Evolutionary conservation across 2,113 vertebrate species (phyloP).

Genomic region (Paratilapia polleni): DNA sequence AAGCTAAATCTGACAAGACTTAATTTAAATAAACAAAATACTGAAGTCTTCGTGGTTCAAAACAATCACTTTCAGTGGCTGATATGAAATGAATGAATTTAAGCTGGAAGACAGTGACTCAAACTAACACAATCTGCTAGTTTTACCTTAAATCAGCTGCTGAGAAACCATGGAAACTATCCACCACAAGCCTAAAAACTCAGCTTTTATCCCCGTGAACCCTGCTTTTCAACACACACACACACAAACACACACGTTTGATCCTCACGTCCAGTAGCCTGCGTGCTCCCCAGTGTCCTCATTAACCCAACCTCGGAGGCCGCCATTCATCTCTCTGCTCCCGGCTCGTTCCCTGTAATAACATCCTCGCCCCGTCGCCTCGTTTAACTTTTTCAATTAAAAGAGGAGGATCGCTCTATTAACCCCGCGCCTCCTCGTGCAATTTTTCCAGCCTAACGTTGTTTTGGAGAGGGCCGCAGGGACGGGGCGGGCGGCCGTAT

Average conservation of each 20-base stretch:
- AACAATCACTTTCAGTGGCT: background rate
- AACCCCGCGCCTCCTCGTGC: slow-evolving; percentile 57
- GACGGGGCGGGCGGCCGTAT: slow-evolving; percentile 38
- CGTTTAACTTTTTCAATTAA: slow-evolving; percentile 78
- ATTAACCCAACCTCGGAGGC: slow-evolving; percentile 67
- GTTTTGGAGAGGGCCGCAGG: slow-evolving; percentile 62
- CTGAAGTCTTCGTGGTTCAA: background rate
- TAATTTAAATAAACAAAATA: background rate
- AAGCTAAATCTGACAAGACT: too few relatives aligned
- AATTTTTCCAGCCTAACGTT: slow-evolving; percentile 60
- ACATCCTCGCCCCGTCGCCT: slow-evolving; percentile 52
- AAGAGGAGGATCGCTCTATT: slow-evolving; percentile 72
- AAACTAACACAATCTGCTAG: background rate
- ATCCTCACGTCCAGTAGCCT: slow-evolving; percentile 48
- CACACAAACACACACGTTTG: slow-evolving; percentile 12
- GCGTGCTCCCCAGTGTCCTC: slow-evolving; percentile 59
- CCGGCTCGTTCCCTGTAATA: slow-evolving; percentile 57
- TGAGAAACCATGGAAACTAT: background rate
- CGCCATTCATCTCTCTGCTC: slow-evolving; percentile 57
- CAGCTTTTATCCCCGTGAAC: slow-evolving; percentile 9
- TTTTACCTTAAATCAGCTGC: background rate
- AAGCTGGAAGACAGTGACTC: background rate
- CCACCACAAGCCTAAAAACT: background rate
- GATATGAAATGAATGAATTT: background rate
- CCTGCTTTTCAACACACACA: background rate